Base-by-base conservation (phyloP, 1,140 invertebrate species). In the Camponotus vicinus region DNA sequence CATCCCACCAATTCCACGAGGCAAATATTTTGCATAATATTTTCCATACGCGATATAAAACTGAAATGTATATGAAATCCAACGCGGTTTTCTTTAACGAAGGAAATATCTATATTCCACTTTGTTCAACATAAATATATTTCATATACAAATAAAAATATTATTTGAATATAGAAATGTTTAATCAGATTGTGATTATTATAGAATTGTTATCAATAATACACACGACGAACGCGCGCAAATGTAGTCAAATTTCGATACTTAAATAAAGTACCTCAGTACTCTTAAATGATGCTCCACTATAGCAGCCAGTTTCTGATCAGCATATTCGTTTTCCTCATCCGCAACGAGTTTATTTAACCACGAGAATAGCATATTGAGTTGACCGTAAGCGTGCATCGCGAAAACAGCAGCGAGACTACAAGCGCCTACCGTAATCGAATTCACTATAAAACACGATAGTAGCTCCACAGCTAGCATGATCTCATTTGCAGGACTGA, bases 301-400 rank as follows among this genome's bases (percentile, higher is more conserved):
- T 5, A 91, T 80, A 7, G 40, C 3, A 1, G 88, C 70, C 2
- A 92, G 59, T 40, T 40, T 40, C 6, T 40, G 37, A 3, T 92
- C 66, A 8, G 89, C 13, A 27, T 5, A 13, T 15, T 0, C 32
- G 8, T 1, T 57, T 27, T 63, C 52, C 42, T 9, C 27, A 27
- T 77, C 63, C 11, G 2, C 63, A 0, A 83, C 49, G 2, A 91
- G 57, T 45, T 86, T 34, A 1, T 69, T 11, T 32, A 91, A 2
- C 73, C 80, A 78, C 9, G 66, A 73, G 49, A 88, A 91, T 6
- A 94, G 18, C 0, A 94, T 90, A 34, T 92, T 76, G 4, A 94
- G 52, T 59, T 94, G 92, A 8, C 90, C 91, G 37, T 92, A 93
- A 7, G 88, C 88, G 32, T 94, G 93, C 18, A 90, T 85, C 0